Percentiles rank a stretch among this genome's conserved stretches.
Conservation (phyloP, 2,113 vertebrate genomes). For the Cololabis saira region DNA sequence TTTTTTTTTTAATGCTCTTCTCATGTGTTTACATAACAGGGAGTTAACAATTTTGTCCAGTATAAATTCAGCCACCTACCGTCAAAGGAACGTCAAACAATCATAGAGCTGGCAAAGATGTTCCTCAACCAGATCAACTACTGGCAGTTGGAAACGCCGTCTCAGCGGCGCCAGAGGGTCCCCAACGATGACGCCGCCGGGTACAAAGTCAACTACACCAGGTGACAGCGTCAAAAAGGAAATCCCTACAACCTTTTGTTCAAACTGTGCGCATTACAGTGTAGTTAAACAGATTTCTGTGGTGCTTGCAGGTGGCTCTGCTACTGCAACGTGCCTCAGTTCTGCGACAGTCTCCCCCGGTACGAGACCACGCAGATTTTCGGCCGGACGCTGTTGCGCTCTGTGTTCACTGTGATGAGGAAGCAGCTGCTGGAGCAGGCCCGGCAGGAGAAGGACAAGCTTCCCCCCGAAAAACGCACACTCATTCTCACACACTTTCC, state of each 20-base stretch:
- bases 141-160: constrained; percentile 98
- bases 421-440: constrained; percentile 96
- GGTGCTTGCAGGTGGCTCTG: constrained; percentile 90
- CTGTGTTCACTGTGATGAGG: constrained; percentile 97
- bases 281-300: not conserved
- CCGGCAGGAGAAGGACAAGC: constrained; percentile 97
- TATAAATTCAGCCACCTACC: constrained; percentile 99
- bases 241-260: not conserved
- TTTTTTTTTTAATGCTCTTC: not conserved
- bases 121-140: constrained; percentile 99
- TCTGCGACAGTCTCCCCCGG: constrained; percentile 96
- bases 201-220: constrained; percentile 98
- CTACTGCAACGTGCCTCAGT: constrained; percentile 98
- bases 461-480: constrained; percentile 95
- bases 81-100: constrained; percentile 95
- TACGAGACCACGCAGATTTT: constrained; percentile 98
- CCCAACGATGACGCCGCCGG: constrained; percentile 90
- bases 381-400: constrained; percentile 92
- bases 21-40: constrained; percentile 73
- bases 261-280: not conserved
- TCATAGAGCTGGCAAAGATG: constrained; percentile 97
- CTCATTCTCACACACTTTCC: constrained; percentile 99
- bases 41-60: constrained; percentile 98
- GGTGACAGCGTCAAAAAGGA: constrained; percentile 72
- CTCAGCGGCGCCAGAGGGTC: constrained; percentile 89